Base-by-base conservation (phyloP, 1,140 invertebrate species). In the Eriosoma lanigerum region DNA sequence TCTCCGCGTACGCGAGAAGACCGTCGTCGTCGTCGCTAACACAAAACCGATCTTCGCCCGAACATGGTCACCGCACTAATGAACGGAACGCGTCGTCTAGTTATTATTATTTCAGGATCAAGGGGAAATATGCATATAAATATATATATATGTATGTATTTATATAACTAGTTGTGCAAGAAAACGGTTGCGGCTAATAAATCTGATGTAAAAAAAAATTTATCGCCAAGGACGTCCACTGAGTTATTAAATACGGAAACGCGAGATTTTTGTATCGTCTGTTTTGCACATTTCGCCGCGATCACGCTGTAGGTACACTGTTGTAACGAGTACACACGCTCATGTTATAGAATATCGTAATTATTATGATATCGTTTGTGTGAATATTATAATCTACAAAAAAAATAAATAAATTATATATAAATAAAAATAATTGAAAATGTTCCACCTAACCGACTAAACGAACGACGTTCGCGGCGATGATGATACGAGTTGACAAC, bases 151-250 rank as follows among this genome's bases (percentile, higher is more conserved):
- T n/a, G n/a, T n/a, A n/a, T n/a, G n/a, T n/a, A n/a, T n/a, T n/a
- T n/a, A n/a, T n/a, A n/a, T n/a, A 78, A 78, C 75, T 46, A 62
- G 75, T 78, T 60, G 24, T 8, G 21, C 32, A 54, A 48, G 54
- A 24, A n/a, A 76, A 21, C 21, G 19, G 13, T 1, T n/a, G 73
- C 73, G 38, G 21, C 17, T 17, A 56, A 38, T 58, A 54, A 21
- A 17, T 58, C 26, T 32, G 9, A 15, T 3, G 17, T 10, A 50
- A 21, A 72, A 52, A 72, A 72, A 72, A 52, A 19, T 29, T 64
- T 32, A 64, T 56, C 32, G 72, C 54, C 72, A 75, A 75, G 72
- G 72, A 44, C 72, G 72, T 38, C 72, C 52, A 75, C 24, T 73
- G 50, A 13, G 24, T 24, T 29, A 10, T 12, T 15, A 58, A 58